phyloP scores from a whole-genome alignment of 2,888 invertebrate genomes.

The Dynastes grantii region DNA sequence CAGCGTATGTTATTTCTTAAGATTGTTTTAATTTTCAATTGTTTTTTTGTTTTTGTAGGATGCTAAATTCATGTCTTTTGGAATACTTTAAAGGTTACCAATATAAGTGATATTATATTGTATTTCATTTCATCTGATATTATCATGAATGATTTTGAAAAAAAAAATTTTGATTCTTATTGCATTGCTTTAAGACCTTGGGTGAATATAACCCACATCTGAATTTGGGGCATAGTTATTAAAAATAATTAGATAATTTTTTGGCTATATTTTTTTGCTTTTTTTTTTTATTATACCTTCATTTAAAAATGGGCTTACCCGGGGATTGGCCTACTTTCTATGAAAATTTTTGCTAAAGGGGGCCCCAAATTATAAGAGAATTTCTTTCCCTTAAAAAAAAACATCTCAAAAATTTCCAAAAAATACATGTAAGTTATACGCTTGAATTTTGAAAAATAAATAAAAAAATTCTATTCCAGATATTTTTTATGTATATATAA shows the following conservation, averaged over 20 bases:
- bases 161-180: conserved; percentile 61
- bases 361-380: conserved; percentile 63
- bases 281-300: neutral
- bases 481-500: conserved; percentile 65
- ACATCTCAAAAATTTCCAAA: conserved; percentile 63
- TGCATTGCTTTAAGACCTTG: conserved; percentile 66
- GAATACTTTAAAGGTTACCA: conserved; percentile 64
- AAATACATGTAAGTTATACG: conserved; percentile 62
- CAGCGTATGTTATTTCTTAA: conserved; percentile 58
- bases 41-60: conserved; percentile 59
- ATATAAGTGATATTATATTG: conserved; percentile 63
- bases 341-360: conserved; percentile 66
- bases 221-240: conserved; percentile 68
- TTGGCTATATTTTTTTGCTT: neutral
- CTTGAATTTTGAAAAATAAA: conserved; percentile 1
- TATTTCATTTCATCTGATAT: conserved; percentile 65
- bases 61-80: conserved; percentile 67
- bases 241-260: too few species aligned
- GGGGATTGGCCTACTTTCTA: conserved; percentile 69
- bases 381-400: too few species aligned
- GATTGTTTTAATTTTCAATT: neutral
- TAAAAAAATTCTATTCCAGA: conserved; percentile 58
- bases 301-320: too few species aligned
- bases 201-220: conserved; percentile 67
- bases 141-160: conserved; percentile 64